Evolutionary conservation across 2,888 invertebrate species (phyloP), one percentile per base, ranked within the genome.

Genomic region (Schizaphis graminum): DNA sequence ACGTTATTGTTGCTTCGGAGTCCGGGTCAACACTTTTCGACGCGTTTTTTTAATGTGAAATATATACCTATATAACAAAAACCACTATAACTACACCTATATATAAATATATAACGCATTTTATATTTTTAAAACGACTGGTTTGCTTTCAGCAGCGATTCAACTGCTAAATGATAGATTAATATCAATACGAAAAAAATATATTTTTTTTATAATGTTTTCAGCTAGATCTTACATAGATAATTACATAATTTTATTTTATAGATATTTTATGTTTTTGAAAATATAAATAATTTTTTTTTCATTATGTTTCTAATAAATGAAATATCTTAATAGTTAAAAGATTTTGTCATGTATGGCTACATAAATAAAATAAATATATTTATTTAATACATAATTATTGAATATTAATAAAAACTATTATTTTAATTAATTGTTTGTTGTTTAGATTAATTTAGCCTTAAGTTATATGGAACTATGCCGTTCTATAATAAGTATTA

Each of bases 1-100:
- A n/a, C n/a, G n/a, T 49, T 91, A 44, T 92, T 92, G 87, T 92
- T 92, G 92, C 87, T 92, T 61, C 47, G 92, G 53, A 87, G 87
- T 87, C 61, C 61, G 87, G 87, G 92, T 92, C 87, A 92, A 92
- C 61, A 92, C 47, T 86, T 91, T 91, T 92, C 47, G 87, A 67
- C 49, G 35, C 35, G 67, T 88, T 92, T 92, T 92, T 85, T 61
- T 77, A 35, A 87, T 61, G 35, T 86, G 61, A 91, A 87, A 87
- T 47, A 47, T 57, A 57, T 44, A 61, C 28, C 86, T 47, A 16
- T 16, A 41, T 47, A 86, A 86, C 11, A 77, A 49, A 49, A 91
- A 91, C 49, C 41, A 35, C 49, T 77, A 77, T 53, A 77, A 35
- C 35, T 77, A 35, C 77, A 35, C 77, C 21, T 77, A 35, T 35